Base-by-base conservation (phyloP, 2,797 vertebrate genomes). In the Acanthurus tractus region DNA sequence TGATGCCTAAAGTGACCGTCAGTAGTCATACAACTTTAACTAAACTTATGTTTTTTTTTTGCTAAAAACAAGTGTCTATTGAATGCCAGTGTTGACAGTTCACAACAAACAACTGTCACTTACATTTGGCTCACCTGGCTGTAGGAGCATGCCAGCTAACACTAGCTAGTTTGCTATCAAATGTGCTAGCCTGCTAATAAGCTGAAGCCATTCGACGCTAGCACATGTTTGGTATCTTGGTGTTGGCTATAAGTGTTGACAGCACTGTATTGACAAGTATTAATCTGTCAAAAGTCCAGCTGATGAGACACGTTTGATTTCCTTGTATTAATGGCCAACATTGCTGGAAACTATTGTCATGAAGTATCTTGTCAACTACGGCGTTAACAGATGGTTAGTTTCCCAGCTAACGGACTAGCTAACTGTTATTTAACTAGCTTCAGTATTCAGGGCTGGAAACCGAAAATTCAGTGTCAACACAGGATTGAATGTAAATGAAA, bases 321-420 rank as follows among this genome's bases (percentile, higher is more conserved):
- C 9, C 1, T 4, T 7, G 3, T 6, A 14, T 11, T 40, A 11
- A 11, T 6, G 7, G 1, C 2, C 1, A 8, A 46, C 0, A 6
- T 15, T 4, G 0, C 4, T n/a, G 8, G 2, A 56, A 49, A 64
- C 0, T 20, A 23, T 1, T 53, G 53, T 17, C 14, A 34, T 46
- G 66, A 17, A n/a, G 8, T 49, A 67, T 40, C 25, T 78, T 74
- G 46, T 66, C 70, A 38, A 63, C 65, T 50, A 62, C 12, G 40
- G 45, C 18, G 22, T 48, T 61, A 82, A 83, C 90, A 93, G 83
- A 88, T 93, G 91, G 90, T 86, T 54, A 74, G 64, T 83, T 89
- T 91, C 86, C 71, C 88, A 88, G 86, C 84, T 83, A 87, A 72
- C 8, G 6, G 70, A 34, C 22, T 50, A 57, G 70, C 67, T 80